Percentiles rank a stretch among this genome's conserved stretches.
These are phyloP conservation scores for Machimus atricapillus DNA, from an alignment of 2,888 invertebrate species.

Conservation along the genomic window DNA sequence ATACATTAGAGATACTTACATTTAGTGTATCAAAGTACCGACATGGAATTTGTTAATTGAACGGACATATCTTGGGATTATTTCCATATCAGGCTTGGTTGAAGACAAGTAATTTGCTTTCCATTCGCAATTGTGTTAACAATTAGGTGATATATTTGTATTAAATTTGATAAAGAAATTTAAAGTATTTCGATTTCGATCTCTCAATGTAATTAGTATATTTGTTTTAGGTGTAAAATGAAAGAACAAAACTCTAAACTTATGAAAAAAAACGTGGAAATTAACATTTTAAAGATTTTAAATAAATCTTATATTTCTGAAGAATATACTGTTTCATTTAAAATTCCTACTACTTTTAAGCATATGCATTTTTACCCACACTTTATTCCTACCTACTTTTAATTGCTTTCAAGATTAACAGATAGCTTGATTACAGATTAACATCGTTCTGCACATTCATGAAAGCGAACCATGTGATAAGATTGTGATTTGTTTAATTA, in stretches of 20 bases:
- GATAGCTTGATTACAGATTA: neutral
- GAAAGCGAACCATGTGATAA: neutral
- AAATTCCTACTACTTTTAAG: neutral
- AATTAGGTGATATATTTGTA: neutral
- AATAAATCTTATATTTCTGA: conserved; percentile 32
- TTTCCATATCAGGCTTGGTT: neutral
- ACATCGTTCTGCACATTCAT: neutral
- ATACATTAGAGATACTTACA: neutral
- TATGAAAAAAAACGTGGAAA: conserved; percentile 27
- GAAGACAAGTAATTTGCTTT: neutral
- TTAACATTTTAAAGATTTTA: conserved; percentile 29
- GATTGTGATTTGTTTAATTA: neutral
- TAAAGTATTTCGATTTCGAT: neutral
- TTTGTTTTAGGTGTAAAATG: conserved; percentile 7
- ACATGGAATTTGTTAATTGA: neutral
- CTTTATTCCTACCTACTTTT: neutral
- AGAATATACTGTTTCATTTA: neutral
- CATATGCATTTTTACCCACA: neutral
- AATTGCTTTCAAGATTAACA: neutral
- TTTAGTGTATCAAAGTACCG: neutral
- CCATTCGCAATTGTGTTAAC: neutral
- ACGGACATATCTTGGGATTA: neutral
- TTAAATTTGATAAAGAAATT: neutral
- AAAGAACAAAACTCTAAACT: conserved; percentile 27
- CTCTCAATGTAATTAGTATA: conserved; percentile 22